Evolutionary conservation across 2,888 invertebrate genomes (phyloP), one percentile per base, ranked within the genome.

Genomic region (Polia nebulosa): DNA sequence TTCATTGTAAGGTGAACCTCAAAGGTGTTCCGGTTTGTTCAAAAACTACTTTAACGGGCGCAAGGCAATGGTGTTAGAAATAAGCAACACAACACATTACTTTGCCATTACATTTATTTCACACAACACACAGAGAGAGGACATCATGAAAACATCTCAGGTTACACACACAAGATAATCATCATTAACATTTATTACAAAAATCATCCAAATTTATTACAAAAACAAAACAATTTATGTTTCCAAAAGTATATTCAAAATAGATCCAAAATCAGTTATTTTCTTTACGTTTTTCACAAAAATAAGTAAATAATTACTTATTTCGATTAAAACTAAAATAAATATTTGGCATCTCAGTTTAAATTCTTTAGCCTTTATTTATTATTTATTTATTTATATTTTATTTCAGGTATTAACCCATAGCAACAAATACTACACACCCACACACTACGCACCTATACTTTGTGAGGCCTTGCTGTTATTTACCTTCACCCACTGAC

Each of bases 191-290:
- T 74, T 78, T 79, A 53, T 44, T 79, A 67, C 32, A 78, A 73
- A 62, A 59, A 27, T n/a, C 36, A 49, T 56, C 62, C 62, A 57
- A 32, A 60, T 74, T 78, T 79, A 53, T 44, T 79, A 67, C 32
- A 78, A 73, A 62, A 59, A 27, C 17, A 53, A 73, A 72, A 72
- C 34, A 17, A 56, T 65, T 45, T 45, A 45, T 49, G 22, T 74
- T 63, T 79, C 63, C 52, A 79, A 76, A 79, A 68, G 60, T 68
- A 60, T 47, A 45, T 72, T 51, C 17, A 73, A 76, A 60, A 67
- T 79, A 49, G 27, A 60, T 78, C 52, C 41, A 76, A 78, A 76
- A 67, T 32, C 65, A 55, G 45, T 55, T 52, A 13, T 41, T 62
- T 64, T 45, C 8, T 53, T 39, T 0, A 17, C 34, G 1, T 13